phyloP scores from a whole-genome alignment of 2,113 vertebrate genomes.

The Peromyscus californicus region DNA sequence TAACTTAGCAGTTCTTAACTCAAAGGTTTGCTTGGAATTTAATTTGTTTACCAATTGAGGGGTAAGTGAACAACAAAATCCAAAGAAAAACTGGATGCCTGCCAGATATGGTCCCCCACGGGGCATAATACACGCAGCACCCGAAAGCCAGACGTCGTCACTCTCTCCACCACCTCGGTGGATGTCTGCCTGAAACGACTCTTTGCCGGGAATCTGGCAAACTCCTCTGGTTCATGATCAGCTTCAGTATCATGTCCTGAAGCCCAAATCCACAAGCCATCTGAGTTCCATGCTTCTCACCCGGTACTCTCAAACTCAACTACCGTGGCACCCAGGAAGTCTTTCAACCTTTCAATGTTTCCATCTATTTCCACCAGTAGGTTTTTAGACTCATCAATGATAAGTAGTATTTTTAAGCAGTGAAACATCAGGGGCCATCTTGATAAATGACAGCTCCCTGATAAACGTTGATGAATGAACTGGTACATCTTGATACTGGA shows the following conservation, averaged over 20 bases:
- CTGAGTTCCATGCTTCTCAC: neutral
- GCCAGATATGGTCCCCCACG: neutral
- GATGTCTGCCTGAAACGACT: neutral
- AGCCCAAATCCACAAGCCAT: neutral
- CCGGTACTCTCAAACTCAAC: neutral
- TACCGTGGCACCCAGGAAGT: neutral
- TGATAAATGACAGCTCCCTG: conserved; percentile 44
- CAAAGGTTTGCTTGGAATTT: conserved; percentile 54
- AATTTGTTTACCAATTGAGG: conserved; percentile 58
- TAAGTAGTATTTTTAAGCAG: neutral
- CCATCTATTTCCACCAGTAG: neutral
- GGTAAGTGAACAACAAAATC: conserved; percentile 4
- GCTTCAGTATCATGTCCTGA: neutral
- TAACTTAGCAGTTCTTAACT: conserved; percentile 60
- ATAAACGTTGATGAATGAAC: neutral
- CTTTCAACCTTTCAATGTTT: neutral
- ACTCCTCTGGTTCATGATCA: neutral
- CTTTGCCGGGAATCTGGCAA: neutral
- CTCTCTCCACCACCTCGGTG: neutral
- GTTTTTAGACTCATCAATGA: neutral
- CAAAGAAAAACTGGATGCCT: neutral
- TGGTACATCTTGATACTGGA: neutral
- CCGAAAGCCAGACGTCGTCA: neutral
- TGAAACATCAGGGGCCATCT: conserved; percentile 35
- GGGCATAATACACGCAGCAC: neutral